These are phyloP conservation scores for Amphipoea lucens DNA, from an alignment of 2,888 invertebrate genomes.

Conservation along the genomic window DNA sequence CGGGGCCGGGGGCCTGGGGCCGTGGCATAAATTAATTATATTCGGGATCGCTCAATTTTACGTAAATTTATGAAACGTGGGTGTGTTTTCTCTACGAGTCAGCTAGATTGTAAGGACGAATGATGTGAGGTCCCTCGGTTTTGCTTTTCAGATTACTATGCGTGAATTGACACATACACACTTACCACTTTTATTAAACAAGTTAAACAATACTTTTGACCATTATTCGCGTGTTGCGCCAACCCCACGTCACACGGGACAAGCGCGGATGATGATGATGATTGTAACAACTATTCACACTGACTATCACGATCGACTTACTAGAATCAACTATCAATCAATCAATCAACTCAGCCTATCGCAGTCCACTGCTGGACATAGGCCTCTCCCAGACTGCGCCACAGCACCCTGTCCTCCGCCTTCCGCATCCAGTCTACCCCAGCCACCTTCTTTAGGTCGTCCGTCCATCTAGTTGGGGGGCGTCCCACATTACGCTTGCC, in stretches of 20 bases:
- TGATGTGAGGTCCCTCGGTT: neutral
- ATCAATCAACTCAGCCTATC: too few species aligned
- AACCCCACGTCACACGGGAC: neutral
- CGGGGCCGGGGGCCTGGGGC: conserved; percentile 47
- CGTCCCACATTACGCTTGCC: too few species aligned
- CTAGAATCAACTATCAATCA: too few species aligned
- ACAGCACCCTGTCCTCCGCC: too few species aligned
- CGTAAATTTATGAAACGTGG: conserved; percentile 21
- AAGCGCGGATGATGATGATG: too few species aligned
- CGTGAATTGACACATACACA: neutral
- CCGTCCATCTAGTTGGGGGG: too few species aligned
- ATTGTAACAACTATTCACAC: neutral
- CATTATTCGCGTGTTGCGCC: neutral
- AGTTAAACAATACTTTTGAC: neutral
- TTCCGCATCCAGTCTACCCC: too few species aligned
- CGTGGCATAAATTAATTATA: conserved; percentile 68
- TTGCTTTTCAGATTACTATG: neutral
- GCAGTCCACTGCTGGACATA: too few species aligned
- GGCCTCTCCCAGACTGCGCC: too few species aligned
- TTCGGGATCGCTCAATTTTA: conserved; percentile 30
- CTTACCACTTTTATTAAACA: neutral
- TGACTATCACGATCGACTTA: neutral
- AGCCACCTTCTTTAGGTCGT: too few species aligned
- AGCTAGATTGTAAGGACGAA: neutral
- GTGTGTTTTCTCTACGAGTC: neutral